Conservation (phyloP, 64 coral and sea anemone species). For the Pocillopora damicornis region DNA sequence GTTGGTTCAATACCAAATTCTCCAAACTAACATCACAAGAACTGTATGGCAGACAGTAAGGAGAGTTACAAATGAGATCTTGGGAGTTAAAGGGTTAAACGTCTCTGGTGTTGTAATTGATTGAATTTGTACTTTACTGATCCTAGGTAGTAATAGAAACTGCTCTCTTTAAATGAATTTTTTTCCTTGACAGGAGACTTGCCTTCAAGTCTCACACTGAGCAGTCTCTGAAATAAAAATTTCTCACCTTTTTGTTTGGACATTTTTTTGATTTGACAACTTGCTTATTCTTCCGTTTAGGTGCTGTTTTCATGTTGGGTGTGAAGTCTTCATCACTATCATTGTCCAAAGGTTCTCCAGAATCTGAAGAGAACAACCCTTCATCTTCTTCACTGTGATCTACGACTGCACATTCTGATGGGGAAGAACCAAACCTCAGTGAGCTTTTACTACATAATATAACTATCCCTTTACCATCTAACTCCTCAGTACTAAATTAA, state of each 20-base stretch:
- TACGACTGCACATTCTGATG: constrained; percentile 34
- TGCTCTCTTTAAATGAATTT: background rate
- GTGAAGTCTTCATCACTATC: constrained; percentile 30
- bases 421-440: background rate
- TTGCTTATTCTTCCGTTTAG: background rate
- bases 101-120: too few relatives aligned
- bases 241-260: constrained; percentile 1
- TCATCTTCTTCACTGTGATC: background rate
- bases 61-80: too few relatives aligned
- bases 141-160: too few relatives aligned
- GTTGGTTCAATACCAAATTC: too few relatives aligned
- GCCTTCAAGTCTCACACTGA: background rate
- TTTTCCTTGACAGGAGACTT: background rate
- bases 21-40: too few relatives aligned
- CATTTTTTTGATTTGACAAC: background rate
- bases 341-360: background rate
- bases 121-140: too few relatives aligned
- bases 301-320: background rate
- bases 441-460: background rate
- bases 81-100: too few relatives aligned
- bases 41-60: too few relatives aligned
- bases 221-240: background rate
- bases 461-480: background rate
- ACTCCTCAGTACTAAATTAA: background rate
- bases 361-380: background rate